phyloP scores from a whole-genome alignment of 2,888 invertebrate species.

The Camponotus fellah region DNA sequence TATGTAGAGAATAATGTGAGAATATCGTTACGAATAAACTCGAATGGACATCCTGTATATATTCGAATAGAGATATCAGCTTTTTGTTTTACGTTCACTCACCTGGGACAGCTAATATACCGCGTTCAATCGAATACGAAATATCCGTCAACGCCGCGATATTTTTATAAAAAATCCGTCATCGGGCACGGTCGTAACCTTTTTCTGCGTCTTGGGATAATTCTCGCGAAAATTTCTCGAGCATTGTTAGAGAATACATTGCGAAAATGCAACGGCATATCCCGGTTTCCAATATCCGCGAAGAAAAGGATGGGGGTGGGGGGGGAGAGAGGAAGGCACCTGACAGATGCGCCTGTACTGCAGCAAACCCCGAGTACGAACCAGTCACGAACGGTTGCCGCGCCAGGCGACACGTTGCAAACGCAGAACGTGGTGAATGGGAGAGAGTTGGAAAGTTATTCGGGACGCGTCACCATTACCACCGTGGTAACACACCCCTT shows the following conservation, averaged over 20 bases:
- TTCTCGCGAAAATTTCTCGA: conserved; percentile 38
- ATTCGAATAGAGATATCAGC: too few species aligned
- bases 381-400: conserved; percentile 66
- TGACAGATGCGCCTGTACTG: conserved; percentile 73
- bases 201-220: conserved; percentile 20
- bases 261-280: conserved; percentile 68
- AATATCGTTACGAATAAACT: background rate
- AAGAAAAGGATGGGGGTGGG: background rate
- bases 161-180: conserved; percentile 8
- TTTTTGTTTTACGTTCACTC: conserved; percentile 41
- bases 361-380: conserved; percentile 67
- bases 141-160: conserved; percentile 8
- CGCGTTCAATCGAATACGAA: conserved; percentile 48
- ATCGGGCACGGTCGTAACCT: conserved; percentile 21
- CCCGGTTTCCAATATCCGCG: conserved; percentile 69
- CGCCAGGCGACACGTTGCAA: conserved; percentile 56
- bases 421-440: conserved; percentile 39
- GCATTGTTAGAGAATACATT: conserved; percentile 58
- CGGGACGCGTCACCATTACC: conserved; percentile 53
- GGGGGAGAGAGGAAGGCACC: background rate
- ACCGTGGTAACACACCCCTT: conserved; percentile 36
- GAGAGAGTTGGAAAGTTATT: conserved; percentile 56
- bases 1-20: background rate
- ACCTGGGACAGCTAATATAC: conserved; percentile 28
- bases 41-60: conserved; percentile 25